A percentile compares a stretch with the other conserved stretches of the same genome.
Evolutionary conservation across 2,888 invertebrate genomes (phyloP).

Genomic region (Scaptodrosophila latifasciaeformis): DNA sequence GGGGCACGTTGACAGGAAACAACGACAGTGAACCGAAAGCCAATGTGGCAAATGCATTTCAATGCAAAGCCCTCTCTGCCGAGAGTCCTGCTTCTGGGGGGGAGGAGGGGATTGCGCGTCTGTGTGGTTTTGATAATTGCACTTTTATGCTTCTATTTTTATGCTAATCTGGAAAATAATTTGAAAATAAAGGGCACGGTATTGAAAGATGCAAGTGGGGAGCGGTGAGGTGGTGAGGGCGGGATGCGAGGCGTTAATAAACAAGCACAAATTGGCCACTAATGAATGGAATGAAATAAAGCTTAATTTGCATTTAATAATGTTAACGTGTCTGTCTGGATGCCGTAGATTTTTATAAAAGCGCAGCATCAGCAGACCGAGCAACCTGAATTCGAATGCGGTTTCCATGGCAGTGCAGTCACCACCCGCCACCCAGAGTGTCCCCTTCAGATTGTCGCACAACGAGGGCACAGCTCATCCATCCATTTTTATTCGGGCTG

Average conservation of each 20-base stretch:
- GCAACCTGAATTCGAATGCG: constrained; percentile 61
- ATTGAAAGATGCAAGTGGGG: too few species aligned
- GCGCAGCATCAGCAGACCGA: constrained; percentile 16
- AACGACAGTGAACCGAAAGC: background rate
- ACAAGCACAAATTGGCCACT: constrained; percentile 56
- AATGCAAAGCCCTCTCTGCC: background rate
- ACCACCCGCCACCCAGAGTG: constrained; percentile 5
- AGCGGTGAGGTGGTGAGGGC: too few species aligned
- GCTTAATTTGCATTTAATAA: constrained; percentile 70
- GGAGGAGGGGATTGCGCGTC: too few species aligned
- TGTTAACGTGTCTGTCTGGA: constrained; percentile 45
- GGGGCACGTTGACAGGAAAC: constrained; percentile 28
- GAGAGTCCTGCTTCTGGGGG: too few species aligned
- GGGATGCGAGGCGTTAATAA: constrained; percentile 38
- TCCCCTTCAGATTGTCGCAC: background rate
- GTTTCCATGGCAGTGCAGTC: constrained; percentile 60
- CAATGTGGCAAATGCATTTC: background rate
- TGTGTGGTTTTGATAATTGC: constrained; percentile 3
- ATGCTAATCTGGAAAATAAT: constrained; percentile 14
- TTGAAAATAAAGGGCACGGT: background rate
- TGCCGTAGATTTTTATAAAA: too few species aligned
- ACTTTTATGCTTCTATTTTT: constrained; percentile 8
- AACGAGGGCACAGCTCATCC: constrained; percentile 24
- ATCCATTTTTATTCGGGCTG: background rate
- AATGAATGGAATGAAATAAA: constrained; percentile 65